Percentiles rank a stretch among this genome's conserved stretches.
Evolutionary conservation across 2,797 vertebrate species (phyloP).

Genomic region (Carcharodon carcharias): DNA sequence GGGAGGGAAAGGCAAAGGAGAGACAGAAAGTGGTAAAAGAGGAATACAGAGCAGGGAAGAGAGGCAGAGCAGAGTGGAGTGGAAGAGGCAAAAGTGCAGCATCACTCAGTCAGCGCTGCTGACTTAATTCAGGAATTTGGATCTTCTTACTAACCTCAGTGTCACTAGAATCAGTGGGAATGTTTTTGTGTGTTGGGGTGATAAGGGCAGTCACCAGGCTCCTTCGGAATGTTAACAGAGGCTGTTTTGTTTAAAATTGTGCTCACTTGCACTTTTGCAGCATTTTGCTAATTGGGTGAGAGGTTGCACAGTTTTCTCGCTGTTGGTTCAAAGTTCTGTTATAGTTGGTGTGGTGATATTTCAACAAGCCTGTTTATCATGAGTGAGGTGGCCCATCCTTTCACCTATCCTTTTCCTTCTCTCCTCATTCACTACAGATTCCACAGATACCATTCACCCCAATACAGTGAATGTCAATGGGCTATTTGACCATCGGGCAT

Average conservation of each 20-base stretch:
- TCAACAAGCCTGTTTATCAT: background rate
- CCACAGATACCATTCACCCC: background rate
- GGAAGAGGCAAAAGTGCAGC: background rate
- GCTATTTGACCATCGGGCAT: no score
- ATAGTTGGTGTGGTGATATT: background rate
- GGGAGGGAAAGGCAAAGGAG: background rate
- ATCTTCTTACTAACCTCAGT: background rate
- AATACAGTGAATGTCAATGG: background rate
- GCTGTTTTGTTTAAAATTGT: constrained; percentile 20
- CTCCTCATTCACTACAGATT: background rate
- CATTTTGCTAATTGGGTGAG: constrained; percentile 12
- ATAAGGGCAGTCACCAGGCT: constrained; percentile 7
- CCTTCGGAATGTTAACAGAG: background rate
- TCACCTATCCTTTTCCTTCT: background rate
- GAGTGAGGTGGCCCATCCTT: no score
- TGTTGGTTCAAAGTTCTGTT: background rate
- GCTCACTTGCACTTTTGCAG: background rate
- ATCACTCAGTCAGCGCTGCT: background rate
- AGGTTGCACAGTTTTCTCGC: background rate
- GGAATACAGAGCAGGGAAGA: background rate
- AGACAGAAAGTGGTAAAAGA: background rate
- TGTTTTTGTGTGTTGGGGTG: background rate
- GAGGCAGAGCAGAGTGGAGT: background rate
- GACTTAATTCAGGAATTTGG: background rate
- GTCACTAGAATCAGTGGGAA: background rate